Base-by-base conservation (phyloP, 2,797 vertebrate genomes). In the Myripristis jacobus region DNA sequence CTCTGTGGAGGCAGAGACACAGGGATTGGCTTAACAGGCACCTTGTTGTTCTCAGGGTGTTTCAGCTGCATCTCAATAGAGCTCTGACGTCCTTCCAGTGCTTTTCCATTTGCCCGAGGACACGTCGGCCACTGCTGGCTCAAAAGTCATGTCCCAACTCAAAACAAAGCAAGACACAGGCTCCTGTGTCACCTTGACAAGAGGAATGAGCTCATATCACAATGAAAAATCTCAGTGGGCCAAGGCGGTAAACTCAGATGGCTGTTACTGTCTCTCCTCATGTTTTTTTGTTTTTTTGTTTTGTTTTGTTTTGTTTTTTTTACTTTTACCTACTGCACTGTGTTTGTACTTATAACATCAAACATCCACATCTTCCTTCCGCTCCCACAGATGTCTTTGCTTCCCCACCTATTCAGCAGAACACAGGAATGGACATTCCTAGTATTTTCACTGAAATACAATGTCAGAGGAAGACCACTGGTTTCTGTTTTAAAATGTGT, bases 51-150 rank as follows among this genome's bases (percentile, higher is more conserved):
- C 27, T 72, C 65, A 62, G 13, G 15, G 21, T 63, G 75, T 59
- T 55, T 64, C 43, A 64, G 64, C 57, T 59, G 34, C 52, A 43
- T 27, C 21, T 73, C 66, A 11, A 19, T 8, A 18, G 53, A 64
- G 47, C 53, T 1, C 1, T 56, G 31, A 71, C 21, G 31, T 55
- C 52, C 12, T 47, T 21, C 34, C 64, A 22, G 72, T 66, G 77
- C 66, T 76, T 86, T 81, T 85, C 78, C 81, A 80, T 61, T 46
- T 38, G 68, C 73, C 66, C 41, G 41, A 63, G 54, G 57, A 68
- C 62, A 76, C 80, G 75, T 31, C 43, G 19, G 19, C 19, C n/a
- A 15, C 22, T 10, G 27, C 19, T 3, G 34, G 66, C 43, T 13
- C 60, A 58, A 74, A 69, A 34, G 69, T 83, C 59, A 77, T 52